These are phyloP conservation scores for Chesias legatella DNA, from an alignment of 2,888 invertebrate genomes.

Conservation along the genomic window DNA sequence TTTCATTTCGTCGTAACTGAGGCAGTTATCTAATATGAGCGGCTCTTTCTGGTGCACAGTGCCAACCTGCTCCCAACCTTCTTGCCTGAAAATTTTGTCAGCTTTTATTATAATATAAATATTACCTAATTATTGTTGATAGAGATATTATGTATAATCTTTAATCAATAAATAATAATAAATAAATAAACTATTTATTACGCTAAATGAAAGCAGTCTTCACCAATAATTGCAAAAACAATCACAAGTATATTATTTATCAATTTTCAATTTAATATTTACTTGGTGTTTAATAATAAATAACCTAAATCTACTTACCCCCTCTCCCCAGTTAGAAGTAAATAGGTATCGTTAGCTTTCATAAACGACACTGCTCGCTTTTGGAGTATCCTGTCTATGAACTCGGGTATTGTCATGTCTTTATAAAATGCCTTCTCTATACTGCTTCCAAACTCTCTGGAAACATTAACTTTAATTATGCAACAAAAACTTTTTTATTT, in stretches of 20 bases:
- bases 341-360: conserved; percentile 67
- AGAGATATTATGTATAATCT: too few species aligned
- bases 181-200: too few species aligned
- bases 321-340: conserved; percentile 66
- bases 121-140: too few species aligned
- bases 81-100: conserved; percentile 50
- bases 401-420: conserved; percentile 76
- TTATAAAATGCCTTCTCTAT: conserved; percentile 79
- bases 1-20: conserved; percentile 84
- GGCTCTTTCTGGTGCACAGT: conserved; percentile 76
- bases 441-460: conserved; percentile 67
- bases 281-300: too few species aligned
- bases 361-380: conserved; percentile 79
- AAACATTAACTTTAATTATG: conserved; percentile 21
- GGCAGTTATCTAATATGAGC: conserved; percentile 72
- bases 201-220: too few species aligned
- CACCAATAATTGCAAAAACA: too few species aligned
- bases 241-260: too few species aligned
- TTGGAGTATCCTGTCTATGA: conserved; percentile 79
- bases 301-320: too few species aligned
- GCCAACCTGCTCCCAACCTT: conserved; percentile 82
- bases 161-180: too few species aligned
- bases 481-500: too few species aligned
- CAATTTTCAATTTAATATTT: too few species aligned
- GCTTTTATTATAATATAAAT: too few species aligned